These are phyloP conservation scores for Stenichneumon culpator DNA, from an alignment of 2,888 invertebrate genomes.

Conservation along the genomic window DNA sequence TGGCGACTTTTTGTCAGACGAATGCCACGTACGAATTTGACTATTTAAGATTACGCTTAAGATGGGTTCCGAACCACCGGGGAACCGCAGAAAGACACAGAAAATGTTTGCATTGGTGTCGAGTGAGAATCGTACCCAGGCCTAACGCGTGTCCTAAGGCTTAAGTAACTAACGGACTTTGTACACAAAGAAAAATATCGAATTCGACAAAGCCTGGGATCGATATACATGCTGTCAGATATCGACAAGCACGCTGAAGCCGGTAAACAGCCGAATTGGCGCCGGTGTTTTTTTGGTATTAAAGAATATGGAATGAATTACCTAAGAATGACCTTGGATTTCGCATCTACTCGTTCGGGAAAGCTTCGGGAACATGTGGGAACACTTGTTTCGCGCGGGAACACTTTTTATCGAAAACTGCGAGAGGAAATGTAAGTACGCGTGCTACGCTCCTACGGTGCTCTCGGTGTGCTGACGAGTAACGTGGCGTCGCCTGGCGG, in stretches of 20 bases:
- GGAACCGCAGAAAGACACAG: too few relatives aligned
- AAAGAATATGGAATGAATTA: background rate
- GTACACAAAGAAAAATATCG: background rate
- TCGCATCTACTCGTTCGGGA: background rate
- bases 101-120: too few relatives aligned
- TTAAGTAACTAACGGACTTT: background rate
- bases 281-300: background rate
- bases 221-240: background rate
- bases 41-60: too few relatives aligned
- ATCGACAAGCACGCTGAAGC: background rate
- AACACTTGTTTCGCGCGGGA: background rate
- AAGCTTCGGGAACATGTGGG: constrained; percentile 8
- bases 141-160: too few relatives aligned
- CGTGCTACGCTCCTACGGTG: background rate
- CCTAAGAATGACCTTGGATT: background rate
- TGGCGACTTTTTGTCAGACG: too few relatives aligned
- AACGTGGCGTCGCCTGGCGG: background rate
- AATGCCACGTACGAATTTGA: too few relatives aligned
- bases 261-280: background rate
- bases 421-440: background rate
- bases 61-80: too few relatives aligned
- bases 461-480: background rate
- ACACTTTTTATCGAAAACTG: background rate
- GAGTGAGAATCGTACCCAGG: too few relatives aligned
- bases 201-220: background rate